phyloP scores from a whole-genome alignment of 2,888 invertebrate species.

The Tenthredo livida region DNA sequence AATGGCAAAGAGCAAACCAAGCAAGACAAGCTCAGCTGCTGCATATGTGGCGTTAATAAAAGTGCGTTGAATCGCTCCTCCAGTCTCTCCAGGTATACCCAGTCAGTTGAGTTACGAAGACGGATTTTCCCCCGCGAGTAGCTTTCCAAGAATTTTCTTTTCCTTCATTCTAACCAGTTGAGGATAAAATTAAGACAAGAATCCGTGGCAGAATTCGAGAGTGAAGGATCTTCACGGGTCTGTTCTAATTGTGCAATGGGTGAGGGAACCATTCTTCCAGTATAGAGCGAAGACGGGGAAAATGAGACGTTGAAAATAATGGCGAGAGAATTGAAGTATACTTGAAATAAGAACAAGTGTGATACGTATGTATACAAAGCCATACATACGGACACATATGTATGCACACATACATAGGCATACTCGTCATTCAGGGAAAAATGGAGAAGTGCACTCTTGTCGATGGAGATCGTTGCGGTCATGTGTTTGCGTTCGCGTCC shows the following conservation, averaged over 20 bases:
- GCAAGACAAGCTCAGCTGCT: neutral
- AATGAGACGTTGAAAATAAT: constrained; percentile 17
- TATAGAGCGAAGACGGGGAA: neutral
- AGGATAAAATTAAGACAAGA: neutral
- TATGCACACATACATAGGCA: neutral
- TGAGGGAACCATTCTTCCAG: constrained; percentile 4
- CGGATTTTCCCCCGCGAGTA: constrained; percentile 2
- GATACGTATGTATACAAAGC: neutral
- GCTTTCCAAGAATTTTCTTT: neutral
- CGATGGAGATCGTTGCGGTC: constrained; percentile 40
- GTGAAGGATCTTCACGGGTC: neutral
- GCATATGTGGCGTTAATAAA: constrained; percentile 14
- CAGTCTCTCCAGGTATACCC: neutral
- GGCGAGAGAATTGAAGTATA: neutral
- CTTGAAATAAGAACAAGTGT: constrained; percentile 21
- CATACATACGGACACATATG: neutral
- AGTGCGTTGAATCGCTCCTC: constrained; percentile 34
- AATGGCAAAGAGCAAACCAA: neutral
- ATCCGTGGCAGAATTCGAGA: neutral
- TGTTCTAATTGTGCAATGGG: constrained; percentile 8
- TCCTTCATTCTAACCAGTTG: neutral
- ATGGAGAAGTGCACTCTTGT: constrained; percentile 13
- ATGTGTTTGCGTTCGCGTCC: constrained; percentile 43
- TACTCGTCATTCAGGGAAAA: constrained; percentile 9
- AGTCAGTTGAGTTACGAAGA: constrained; percentile 17